A percentile compares a stretch with the other conserved stretches of the same genome.
phyloP scores from a whole-genome alignment of 2,113 vertebrate genomes.

The Onychostruthus taczanowskii region DNA sequence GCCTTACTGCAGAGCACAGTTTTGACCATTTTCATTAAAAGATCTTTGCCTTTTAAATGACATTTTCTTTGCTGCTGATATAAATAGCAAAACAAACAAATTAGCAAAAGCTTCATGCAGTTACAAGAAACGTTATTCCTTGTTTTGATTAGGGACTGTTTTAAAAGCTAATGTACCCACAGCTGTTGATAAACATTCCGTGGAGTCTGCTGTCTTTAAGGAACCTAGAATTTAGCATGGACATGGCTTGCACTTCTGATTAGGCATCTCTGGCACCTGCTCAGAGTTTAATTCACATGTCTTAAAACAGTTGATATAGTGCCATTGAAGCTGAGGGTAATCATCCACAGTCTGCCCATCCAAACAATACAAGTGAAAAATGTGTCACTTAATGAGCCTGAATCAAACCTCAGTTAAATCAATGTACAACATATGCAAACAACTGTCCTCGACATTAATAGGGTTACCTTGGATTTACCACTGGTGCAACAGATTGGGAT shows the following conservation, averaged over 20 bases:
- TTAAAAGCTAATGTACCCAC: neutral
- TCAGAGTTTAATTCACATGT: slow-evolving; percentile 35
- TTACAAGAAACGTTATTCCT: neutral
- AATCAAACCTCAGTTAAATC: slow-evolving; percentile 35
- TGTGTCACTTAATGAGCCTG: slow-evolving; percentile 9
- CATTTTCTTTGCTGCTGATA: neutral
- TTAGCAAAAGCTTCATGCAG: neutral
- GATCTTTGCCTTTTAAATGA: neutral
- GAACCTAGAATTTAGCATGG: neutral
- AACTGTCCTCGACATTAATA: neutral
- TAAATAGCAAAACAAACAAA: neutral
- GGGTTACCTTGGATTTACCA: neutral
- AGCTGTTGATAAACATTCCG: neutral
- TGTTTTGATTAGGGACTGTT: neutral
- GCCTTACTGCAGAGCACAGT: neutral
- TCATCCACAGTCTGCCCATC: slow-evolving; percentile 14
- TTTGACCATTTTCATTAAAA: neutral
- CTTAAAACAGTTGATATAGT: slow-evolving; percentile 25
- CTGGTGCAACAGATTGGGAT: neutral
- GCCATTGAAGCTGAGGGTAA: slow-evolving; percentile 19
- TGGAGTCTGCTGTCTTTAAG: neutral
- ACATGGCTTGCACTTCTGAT: neutral
- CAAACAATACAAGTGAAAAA: neutral
- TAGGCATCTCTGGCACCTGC: neutral
- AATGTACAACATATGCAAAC: neutral